Conservation (phyloP, 1,140 invertebrate species). For the Ooceraea biroi region DNA sequence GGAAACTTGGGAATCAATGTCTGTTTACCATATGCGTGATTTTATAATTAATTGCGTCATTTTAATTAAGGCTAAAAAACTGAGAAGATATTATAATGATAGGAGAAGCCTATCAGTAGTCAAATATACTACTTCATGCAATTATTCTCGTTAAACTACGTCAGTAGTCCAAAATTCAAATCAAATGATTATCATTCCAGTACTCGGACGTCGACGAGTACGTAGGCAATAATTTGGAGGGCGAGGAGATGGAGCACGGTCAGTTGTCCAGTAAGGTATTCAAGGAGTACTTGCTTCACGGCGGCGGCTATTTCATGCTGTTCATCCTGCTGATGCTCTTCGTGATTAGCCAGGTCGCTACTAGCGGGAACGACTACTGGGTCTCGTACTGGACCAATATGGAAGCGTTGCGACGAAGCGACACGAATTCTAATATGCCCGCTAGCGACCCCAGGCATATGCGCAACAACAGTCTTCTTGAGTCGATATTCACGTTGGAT, state of each 20-base stretch:
- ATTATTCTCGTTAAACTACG: neutral
- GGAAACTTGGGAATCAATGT: neutral
- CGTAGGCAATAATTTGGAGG: constrained; percentile 9
- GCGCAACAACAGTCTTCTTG: constrained; percentile 60
- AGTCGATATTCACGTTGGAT: constrained; percentile 69
- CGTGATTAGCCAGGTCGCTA: constrained; percentile 89
- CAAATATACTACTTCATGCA: neutral
- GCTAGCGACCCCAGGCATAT: neutral
- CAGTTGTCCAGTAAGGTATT: constrained; percentile 88
- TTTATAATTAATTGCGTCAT: too few species aligned
- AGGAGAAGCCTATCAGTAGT: neutral
- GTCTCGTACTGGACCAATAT: constrained; percentile 91
- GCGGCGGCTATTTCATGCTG: constrained; percentile 88
- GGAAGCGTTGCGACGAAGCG: constrained; percentile 79
- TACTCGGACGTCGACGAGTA: constrained; percentile 36
- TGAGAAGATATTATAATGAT: neutral
- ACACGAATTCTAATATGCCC: neutral
- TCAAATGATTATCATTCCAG: constrained; percentile 35
- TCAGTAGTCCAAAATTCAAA: neutral
- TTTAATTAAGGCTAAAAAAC: neutral
- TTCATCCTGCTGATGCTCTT: constrained; percentile 87
- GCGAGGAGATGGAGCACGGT: constrained; percentile 85
- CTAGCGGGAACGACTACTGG: constrained; percentile 93
- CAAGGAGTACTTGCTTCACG: constrained; percentile 89
- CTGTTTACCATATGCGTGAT: too few species aligned